Evolutionary conservation across 1,140 invertebrate genomes (phyloP), one percentile per base, ranked within the genome.

Genomic region (Holotrichia oblita): DNA sequence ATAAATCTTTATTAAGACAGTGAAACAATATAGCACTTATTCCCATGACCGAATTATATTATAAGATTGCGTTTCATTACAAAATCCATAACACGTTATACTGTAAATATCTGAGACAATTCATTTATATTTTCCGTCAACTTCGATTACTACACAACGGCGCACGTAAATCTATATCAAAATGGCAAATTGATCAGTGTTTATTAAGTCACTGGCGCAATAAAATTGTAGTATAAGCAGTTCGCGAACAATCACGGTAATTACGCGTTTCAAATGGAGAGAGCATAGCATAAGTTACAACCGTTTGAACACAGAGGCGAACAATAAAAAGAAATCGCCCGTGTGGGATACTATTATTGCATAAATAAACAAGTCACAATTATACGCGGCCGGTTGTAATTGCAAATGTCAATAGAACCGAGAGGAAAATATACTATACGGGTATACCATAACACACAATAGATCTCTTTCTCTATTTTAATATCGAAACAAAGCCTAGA

Each of bases 301-400:
- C 61, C 22, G 61, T 69, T 69, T 69, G 22, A 69, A 69, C 61
- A 55, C 48, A 55, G 48, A 55, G 22, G 61, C 24, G 27, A 69
- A 69, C 61, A 69, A 69, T 69, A 69, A 69, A 69, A 69, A 69
- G 61, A 69, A 69, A 69, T 69, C 61, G 61, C 61, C 48, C 22
- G 61, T 69, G 61, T 69, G 61, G 61, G 61, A 69, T 69, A 69
- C 20, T 69, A 69, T 69, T 69, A 69, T 69, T 69, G 22, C 61
- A 69, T 69, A 69, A 69, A 69, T 20, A 69, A 69, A 69, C 61
- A 69, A 69, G 61, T 69, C 61, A 69, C 61, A 69, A 69, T 69
- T 69, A 69, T 69, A 69, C 61, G 61, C 61, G 61, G 17, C 12
- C 22, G 27, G 61, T 69, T 69, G 61, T 69, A 69, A 69, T 69